phyloP scores from a whole-genome alignment of 2,113 vertebrate species.

The Ciconia stormi region DNA sequence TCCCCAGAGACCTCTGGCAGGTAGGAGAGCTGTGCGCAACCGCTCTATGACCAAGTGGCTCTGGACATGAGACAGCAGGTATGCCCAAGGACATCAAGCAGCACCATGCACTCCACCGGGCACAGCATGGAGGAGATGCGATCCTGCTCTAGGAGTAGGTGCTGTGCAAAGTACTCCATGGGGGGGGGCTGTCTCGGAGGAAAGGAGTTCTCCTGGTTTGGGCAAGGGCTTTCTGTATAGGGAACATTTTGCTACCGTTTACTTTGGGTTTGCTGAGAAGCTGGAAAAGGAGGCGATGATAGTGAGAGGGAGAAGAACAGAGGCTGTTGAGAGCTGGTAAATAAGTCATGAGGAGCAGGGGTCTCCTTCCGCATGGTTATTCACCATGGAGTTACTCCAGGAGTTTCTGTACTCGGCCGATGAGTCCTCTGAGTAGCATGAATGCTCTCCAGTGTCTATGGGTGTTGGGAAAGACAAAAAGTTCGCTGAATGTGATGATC shows the following conservation, averaged over 20 bases:
- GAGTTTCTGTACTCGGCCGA: not conserved
- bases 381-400: not conserved
- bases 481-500: not conserved
- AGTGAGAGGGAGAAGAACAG: not conserved
- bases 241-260: not conserved
- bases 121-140: not conserved
- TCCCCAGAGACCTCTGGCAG: too few species aligned
- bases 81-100: not conserved
- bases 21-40: not conserved
- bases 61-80: not conserved
- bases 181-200: not conserved
- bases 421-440: not conserved
- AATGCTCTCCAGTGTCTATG: not conserved
- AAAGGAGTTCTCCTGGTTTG: not conserved
- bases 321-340: not conserved
- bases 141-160: not conserved
- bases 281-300: not conserved
- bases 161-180: not conserved
- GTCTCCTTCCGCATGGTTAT: not conserved
- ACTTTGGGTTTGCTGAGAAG: not conserved
- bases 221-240: not conserved
- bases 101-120: accelerated
- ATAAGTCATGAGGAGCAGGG: not conserved
- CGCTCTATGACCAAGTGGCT: accelerated
- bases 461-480: not conserved